Conservation (phyloP, 2,888 invertebrate species). For the Ophonus ardosiacus region DNA sequence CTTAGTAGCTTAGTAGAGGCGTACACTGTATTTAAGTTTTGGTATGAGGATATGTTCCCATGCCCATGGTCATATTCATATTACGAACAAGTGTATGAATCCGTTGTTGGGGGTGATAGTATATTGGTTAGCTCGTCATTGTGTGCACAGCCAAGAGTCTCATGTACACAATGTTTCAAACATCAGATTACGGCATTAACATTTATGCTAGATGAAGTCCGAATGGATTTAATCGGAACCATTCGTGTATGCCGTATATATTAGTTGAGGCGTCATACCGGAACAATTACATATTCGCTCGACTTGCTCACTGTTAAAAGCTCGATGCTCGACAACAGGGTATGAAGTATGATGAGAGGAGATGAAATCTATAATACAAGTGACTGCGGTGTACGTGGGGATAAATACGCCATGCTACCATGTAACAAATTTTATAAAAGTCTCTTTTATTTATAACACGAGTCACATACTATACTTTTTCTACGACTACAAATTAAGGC, state of each 20-base stretch:
- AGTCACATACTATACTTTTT: too few species aligned
- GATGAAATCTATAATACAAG: too few species aligned
- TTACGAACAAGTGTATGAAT: not conserved
- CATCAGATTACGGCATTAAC: slow-evolving; percentile 75
- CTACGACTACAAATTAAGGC: too few species aligned
- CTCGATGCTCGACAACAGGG: slow-evolving; percentile 9
- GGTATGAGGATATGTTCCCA: not conserved
- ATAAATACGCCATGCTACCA: too few species aligned
- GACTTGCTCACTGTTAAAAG: slow-evolving; percentile 57
- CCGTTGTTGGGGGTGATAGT: slow-evolving; percentile 18
- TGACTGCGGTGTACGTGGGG: too few species aligned
- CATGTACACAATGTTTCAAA: slow-evolving; percentile 71
- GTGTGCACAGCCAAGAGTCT: slow-evolving; percentile 31
- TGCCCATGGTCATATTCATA: not conserved
- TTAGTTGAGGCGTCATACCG: slow-evolving; percentile 71
- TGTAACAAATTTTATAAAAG: too few species aligned
- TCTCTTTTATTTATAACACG: too few species aligned
- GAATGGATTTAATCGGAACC: slow-evolving; percentile 73
- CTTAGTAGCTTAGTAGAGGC: too few species aligned
- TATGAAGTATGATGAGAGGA: too few species aligned
- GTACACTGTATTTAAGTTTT: not conserved
- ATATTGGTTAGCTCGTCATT: not conserved
- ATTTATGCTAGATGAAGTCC: slow-evolving; percentile 74
- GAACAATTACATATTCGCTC: slow-evolving; percentile 71
- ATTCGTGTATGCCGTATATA: slow-evolving; percentile 72